Conservation (phyloP, 30 jellyfish, hydroid and myxozoan species). For the Aurelia aurita complex sp. Pacific region DNA sequence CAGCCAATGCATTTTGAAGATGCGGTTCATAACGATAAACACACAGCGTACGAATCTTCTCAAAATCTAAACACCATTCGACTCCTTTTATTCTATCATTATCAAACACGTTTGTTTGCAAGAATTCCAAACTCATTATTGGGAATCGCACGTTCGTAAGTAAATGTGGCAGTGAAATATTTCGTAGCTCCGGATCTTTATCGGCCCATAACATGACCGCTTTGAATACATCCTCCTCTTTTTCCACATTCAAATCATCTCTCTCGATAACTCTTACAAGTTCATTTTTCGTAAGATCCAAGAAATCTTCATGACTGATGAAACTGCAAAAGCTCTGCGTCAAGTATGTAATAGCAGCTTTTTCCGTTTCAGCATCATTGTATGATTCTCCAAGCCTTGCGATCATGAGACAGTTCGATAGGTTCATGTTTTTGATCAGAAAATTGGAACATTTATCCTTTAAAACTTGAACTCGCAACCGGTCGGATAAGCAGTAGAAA, state of each 20-base stretch:
- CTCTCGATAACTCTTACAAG: constrained; percentile 28
- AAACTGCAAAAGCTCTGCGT: constrained; percentile 53
- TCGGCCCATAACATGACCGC: constrained; percentile 73
- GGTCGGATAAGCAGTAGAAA: constrained; percentile 76
- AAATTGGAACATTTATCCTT: constrained; percentile 40
- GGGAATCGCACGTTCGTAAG: constrained; percentile 67
- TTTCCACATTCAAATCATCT: constrained; percentile 66
- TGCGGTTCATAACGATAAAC: constrained; percentile 19
- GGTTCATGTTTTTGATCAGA: constrained; percentile 31
- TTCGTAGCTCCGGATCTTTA: constrained; percentile 51
- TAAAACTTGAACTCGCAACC: constrained; percentile 58
- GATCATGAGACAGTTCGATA: constrained; percentile 52
- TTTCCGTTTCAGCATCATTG: constrained; percentile 21
- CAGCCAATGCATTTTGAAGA: constrained; percentile 29
- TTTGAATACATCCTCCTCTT: constrained; percentile 65
- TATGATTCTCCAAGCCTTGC: constrained; percentile 54
- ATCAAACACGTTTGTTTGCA: constrained; percentile 36
- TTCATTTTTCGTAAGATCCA: constrained; percentile 48
- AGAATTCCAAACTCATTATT: constrained; percentile 44
- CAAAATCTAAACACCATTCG: constrained; percentile 12
- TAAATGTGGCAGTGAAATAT: constrained; percentile 40
- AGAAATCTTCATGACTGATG: constrained; percentile 47
- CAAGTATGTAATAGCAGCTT: constrained; percentile 44
- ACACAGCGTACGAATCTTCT: constrained; percentile 50
- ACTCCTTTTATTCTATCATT: constrained; percentile 19